Percentiles rank a stretch among this genome's conserved stretches.
Evolutionary conservation across 2,113 vertebrate species (phyloP).

Genomic region (Haliaeetus leucogaster): DNA sequence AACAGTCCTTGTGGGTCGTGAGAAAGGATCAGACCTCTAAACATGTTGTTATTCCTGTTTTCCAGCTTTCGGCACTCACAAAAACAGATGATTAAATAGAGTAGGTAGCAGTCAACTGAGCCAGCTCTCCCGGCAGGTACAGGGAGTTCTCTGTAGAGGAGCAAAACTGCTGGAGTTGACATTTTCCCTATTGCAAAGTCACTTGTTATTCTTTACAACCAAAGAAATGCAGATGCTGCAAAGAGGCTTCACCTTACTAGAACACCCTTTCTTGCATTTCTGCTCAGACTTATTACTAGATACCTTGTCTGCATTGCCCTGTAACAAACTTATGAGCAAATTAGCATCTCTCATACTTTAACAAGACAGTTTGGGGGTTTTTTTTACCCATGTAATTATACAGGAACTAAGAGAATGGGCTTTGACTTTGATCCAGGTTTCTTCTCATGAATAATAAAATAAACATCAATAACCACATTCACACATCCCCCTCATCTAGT

Average conservation of each 20-base stretch:
- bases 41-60: constrained; percentile 54
- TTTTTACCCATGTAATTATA: not conserved
- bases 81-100: constrained; percentile 40
- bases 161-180: not conserved
- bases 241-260: not conserved
- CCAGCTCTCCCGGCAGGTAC: not conserved
- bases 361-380: not conserved
- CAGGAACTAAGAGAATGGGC: not conserved
- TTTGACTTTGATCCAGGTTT: not conserved
- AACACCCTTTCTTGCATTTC: not conserved
- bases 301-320: not conserved
- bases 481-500: not conserved
- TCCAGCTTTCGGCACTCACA: not conserved
- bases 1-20: constrained; percentile 59
- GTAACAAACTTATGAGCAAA: not conserved
- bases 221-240: not conserved
- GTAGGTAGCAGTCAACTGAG: constrained; percentile 4
- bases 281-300: not conserved
- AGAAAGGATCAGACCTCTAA: constrained; percentile 61
- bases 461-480: not conserved
- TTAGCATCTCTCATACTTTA: not conserved
- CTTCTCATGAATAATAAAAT: not conserved
- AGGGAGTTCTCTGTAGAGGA: not conserved
- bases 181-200: not conserved
- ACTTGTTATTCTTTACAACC: not conserved